phyloP scores from a whole-genome alignment of 2,113 vertebrate genomes.

The Uria lomvia region DNA sequence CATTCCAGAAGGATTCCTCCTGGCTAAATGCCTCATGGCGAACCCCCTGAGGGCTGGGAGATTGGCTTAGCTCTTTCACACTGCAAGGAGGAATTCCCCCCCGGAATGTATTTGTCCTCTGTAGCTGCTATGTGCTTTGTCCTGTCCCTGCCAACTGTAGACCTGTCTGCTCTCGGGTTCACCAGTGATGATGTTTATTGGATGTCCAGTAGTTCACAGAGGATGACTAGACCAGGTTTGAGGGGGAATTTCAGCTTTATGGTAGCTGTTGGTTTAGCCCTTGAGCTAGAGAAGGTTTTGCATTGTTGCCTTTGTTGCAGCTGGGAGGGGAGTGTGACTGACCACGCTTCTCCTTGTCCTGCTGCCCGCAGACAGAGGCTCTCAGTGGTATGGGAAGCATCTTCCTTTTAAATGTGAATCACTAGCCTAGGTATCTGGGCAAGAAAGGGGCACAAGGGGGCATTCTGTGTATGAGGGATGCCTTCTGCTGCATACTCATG shows the following conservation, averaged over 20 bases:
- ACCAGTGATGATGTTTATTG: accelerated
- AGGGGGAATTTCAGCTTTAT: neutral
- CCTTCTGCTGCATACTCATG: neutral
- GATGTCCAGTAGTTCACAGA: neutral
- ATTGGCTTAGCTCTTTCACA: neutral
- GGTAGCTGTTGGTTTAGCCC: neutral
- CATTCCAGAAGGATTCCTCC: neutral
- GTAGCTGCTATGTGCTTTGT: constrained; percentile 9
- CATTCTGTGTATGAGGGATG: neutral
- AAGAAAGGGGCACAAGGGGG: neutral
- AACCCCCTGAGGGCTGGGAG: neutral
- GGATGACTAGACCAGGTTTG: neutral
- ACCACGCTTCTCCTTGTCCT: neutral
- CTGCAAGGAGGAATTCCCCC: neutral
- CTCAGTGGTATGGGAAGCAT: constrained; percentile 4
- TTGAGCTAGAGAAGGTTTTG: neutral
- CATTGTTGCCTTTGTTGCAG: neutral
- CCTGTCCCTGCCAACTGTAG: neutral
- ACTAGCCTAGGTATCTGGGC: constrained; percentile 8
- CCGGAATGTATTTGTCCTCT: neutral
- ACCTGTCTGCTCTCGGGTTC: neutral
- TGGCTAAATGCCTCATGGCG: neutral
- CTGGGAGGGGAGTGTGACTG: neutral
- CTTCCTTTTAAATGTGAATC: constrained; percentile 62
- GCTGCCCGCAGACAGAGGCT: neutral